Evolutionary conservation across 2,113 vertebrate species (phyloP).

Genomic region (Erpornis zantholeuca): DNA sequence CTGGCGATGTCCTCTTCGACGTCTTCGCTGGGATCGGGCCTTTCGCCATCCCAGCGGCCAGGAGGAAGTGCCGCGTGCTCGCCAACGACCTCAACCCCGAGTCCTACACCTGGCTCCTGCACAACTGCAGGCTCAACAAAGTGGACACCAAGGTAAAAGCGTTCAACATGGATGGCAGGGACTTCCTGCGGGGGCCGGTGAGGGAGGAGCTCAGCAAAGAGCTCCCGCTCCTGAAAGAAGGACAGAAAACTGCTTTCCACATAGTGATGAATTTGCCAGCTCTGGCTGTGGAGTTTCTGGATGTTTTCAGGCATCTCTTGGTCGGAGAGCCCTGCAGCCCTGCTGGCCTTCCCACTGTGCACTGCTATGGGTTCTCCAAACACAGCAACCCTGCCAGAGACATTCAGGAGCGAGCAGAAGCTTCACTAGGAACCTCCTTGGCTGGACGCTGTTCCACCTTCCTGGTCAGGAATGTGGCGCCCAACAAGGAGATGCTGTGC

Average conservation of each 20-base stretch:
- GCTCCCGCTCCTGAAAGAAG: constrained; percentile 46
- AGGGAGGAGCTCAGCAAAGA: constrained; percentile 79
- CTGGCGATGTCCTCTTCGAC: constrained; percentile 85
- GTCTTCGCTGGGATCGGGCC: constrained; percentile 94
- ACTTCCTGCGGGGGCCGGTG: constrained; percentile 85
- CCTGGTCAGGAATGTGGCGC: constrained; percentile 91
- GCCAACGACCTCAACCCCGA: constrained; percentile 97
- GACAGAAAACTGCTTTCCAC: constrained; percentile 70
- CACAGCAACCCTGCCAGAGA: constrained; percentile 78
- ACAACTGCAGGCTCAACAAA: constrained; percentile 93
- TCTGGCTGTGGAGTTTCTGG: constrained; percentile 87
- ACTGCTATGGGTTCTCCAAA: constrained; percentile 95
- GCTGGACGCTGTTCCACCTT: constrained; percentile 78
- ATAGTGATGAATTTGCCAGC: constrained; percentile 96
- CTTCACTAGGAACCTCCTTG: constrained; percentile 75
- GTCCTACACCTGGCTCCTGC: constrained; percentile 88
- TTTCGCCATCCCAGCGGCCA: constrained; percentile 88
- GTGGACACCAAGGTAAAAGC: constrained; percentile 76
- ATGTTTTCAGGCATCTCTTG: constrained; percentile 83
- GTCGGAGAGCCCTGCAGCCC: constrained; percentile 20
- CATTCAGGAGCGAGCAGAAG: constrained; percentile 76
- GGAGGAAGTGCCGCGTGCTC: constrained; percentile 78
- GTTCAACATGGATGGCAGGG: constrained; percentile 91
- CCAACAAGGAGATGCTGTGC: constrained; percentile 97
- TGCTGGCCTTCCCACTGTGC: constrained; percentile 79